phyloP scores from a whole-genome alignment of 2,888 invertebrate genomes.

The Leucoma salicis region DNA sequence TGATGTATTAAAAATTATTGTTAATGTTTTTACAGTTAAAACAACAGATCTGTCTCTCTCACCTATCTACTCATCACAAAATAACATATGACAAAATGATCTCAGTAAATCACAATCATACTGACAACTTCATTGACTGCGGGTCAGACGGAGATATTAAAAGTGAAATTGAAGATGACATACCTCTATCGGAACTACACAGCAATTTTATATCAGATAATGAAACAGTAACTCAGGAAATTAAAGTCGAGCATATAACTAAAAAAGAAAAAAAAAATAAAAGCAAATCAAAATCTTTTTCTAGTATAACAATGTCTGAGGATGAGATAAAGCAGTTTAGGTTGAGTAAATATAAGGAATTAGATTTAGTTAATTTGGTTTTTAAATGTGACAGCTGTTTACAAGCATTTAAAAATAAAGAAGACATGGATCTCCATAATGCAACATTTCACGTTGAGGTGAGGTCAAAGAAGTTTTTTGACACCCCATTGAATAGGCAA shows the following conservation, averaged over 20 bases:
- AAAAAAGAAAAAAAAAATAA: conserved; percentile 22
- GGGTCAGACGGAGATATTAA: conserved; percentile 35
- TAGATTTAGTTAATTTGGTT: neutral
- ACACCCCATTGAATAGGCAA: no score
- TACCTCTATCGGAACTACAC: conserved; percentile 46
- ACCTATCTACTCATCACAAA: conserved; percentile 27
- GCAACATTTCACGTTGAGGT: conserved; percentile 44
- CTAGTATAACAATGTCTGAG: conserved; percentile 36
- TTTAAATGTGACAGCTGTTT: conserved; percentile 55
- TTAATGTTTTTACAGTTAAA: conserved; percentile 34
- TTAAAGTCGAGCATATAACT: neutral
- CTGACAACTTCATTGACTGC: conserved; percentile 53
- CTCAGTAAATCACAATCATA: conserved; percentile 1
- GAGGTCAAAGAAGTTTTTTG: no score
- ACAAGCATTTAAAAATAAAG: conserved; percentile 33
- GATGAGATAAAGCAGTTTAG: conserved; percentile 22
- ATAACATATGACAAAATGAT: conserved; percentile 11
- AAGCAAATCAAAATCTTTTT: conserved; percentile 24
- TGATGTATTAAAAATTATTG: neutral
- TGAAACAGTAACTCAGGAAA: conserved; percentile 1
- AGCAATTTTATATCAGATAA: conserved; percentile 17
- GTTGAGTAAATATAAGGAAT: conserved; percentile 11
- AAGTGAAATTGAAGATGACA: conserved; percentile 46
- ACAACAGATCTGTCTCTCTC: conserved; percentile 31
- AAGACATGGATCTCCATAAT: conserved; percentile 41